Evolutionary conservation across 2,888 invertebrate species (phyloP).

Genomic region (Ichneumon xanthorius): DNA sequence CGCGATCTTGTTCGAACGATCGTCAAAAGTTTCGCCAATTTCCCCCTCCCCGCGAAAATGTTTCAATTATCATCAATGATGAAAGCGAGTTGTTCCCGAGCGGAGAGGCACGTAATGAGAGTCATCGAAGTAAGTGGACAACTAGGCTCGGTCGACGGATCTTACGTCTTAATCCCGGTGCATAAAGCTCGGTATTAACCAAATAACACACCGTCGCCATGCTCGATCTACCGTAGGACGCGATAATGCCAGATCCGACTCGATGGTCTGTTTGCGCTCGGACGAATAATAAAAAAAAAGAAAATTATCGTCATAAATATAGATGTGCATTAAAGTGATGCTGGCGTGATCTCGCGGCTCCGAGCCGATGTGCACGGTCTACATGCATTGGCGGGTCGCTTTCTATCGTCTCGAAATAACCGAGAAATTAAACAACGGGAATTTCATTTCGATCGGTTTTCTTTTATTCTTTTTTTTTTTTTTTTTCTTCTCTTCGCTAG

Average conservation of each 20-base stretch:
- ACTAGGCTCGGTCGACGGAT: neutral
- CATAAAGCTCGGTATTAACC: slow-evolving; percentile 19
- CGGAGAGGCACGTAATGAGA: slow-evolving; percentile 6
- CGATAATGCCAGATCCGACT: slow-evolving; percentile 14
- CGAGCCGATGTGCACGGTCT: slow-evolving; percentile 44
- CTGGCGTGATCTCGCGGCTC: too few species aligned
- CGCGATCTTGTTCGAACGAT: slow-evolving; percentile 50
- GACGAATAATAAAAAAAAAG: slow-evolving; percentile 9
- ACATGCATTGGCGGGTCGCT: slow-evolving; percentile 58
- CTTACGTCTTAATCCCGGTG: neutral
- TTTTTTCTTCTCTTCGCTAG: neutral
- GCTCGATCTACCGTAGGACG: slow-evolving; percentile 44
- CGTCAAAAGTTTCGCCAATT: slow-evolving; percentile 64
- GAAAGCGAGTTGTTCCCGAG: slow-evolving; percentile 11
- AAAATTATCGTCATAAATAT: too few species aligned
- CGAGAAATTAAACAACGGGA: slow-evolving; percentile 56
- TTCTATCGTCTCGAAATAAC: slow-evolving; percentile 37
- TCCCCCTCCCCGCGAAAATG: slow-evolving; percentile 19
- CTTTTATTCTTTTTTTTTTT: slow-evolving; percentile 47
- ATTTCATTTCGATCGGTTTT: slow-evolving; percentile 55
- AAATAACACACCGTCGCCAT: slow-evolving; percentile 14
- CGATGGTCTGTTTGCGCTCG: slow-evolving; percentile 4
- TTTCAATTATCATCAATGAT: slow-evolving; percentile 57
- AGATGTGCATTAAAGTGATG: too few species aligned
- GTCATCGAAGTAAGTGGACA: slow-evolving; percentile 12